Evolutionary conservation across 2,113 vertebrate genomes (phyloP).

Genomic region (Willisornis vidua): DNA sequence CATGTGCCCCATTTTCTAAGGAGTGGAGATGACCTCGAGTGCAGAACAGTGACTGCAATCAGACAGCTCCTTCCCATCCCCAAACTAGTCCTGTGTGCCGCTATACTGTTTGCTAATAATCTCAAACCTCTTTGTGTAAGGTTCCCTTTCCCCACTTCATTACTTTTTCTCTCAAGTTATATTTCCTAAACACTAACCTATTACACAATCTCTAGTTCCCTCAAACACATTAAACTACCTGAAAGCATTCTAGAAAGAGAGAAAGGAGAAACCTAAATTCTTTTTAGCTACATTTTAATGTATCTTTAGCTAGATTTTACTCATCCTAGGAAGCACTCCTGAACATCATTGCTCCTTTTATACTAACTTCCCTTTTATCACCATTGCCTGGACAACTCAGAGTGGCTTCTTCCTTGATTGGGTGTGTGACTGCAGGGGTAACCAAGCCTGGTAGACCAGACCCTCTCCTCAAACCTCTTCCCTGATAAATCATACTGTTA

Average conservation of each 20-base stretch:
- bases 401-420: background rate
- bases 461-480: background rate
- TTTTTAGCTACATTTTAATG: background rate
- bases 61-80: background rate
- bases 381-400: background rate
- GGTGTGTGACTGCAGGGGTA: background rate
- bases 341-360: background rate
- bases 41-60: background rate
- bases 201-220: background rate
- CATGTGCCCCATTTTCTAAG: background rate
- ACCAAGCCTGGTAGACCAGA: constrained; percentile 8
- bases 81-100: background rate
- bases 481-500: background rate
- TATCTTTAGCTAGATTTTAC: background rate
- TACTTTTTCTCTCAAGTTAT: background rate
- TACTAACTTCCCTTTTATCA: background rate
- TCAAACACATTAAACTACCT: background rate
- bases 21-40: background rate
- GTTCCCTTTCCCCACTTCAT: background rate
- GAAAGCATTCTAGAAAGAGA: background rate
- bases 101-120: background rate
- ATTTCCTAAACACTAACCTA: background rate
- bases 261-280: background rate
- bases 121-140: background rate
- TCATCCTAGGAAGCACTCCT: background rate